A percentile compares a stretch with the other conserved stretches of the same genome.
Conservation (phyloP, 2,113 vertebrate genomes). For the Orycteropus afer region DNA sequence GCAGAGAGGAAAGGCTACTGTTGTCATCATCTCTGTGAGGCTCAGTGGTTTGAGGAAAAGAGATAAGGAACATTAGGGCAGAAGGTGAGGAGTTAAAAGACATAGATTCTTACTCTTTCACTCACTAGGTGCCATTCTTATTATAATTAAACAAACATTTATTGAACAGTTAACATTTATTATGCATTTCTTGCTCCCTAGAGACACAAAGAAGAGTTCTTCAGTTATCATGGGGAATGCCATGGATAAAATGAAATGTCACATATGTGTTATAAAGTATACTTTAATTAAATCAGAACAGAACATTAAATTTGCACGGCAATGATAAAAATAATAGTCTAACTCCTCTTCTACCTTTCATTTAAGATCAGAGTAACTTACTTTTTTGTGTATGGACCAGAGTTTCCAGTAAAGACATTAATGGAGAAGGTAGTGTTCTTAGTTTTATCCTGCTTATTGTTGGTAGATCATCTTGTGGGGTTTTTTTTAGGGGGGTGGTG, state of each 20-base stretch:
- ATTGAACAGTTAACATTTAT: no score
- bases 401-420: slow-evolving; percentile 2
- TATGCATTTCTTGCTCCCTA: no score
- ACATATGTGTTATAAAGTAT: not conserved
- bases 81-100: no score
- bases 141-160: no score
- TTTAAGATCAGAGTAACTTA: slow-evolving; percentile 36
- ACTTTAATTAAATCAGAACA: slow-evolving; percentile 29
- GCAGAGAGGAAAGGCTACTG: no score
- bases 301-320: not conserved
- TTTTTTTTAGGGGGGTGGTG: slow-evolving; percentile 17
- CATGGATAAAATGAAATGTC: not conserved
- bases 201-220: not conserved
- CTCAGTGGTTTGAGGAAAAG: no score
- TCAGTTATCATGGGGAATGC: not conserved
- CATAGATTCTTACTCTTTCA: no score
- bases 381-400: not conserved
- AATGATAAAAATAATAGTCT: slow-evolving; percentile 25
- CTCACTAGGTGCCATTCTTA: no score
- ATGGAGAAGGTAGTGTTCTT: not conserved
- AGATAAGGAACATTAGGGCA: no score
- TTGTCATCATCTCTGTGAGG: no score
- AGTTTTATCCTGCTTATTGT: not conserved
- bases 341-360: slow-evolving; percentile 28
- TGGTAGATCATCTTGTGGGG: not conserved